Base-by-base conservation (phyloP, 2,888 invertebrate genomes). In the Himalopsyche anomala region DNA sequence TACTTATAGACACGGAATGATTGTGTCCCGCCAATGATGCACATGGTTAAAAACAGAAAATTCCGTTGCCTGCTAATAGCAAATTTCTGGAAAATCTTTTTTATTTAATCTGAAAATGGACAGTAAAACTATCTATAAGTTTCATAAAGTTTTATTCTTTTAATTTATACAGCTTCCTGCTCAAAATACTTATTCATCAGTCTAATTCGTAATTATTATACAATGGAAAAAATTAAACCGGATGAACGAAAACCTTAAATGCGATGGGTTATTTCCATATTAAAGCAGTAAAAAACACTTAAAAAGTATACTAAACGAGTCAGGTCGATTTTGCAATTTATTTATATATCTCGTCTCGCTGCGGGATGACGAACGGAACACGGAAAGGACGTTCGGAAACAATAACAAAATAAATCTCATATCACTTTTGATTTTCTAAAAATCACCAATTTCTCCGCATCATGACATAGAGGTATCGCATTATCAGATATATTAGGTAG, bases 401-500 rank as follows among this genome's bases (percentile, higher is more conserved):
- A 69, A 69, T 69, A 69, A 69, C 74, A 74, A 74, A 74, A 74
- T 74, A 74, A 74, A 74, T 74, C 74, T 74, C 74, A 74, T 74
- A 74, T 74, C 74, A 74, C 74, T 74, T 74, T 74, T 74, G 82
- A 82, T 82, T 82, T 82, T 82, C 82, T 82, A 82, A 82, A 82
- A 82, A 82, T 82, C 82, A 74, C 74, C 74, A 36, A 74, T 74
- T 74, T 74, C 74, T 74, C 74, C 74, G 74, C 74, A 74, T 74
- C 74, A 74, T 74, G 74, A 74, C 74, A 36, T 74, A 74, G 74
- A 74, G 74, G 74, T 74, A 74, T 74, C 74, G 74, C 74, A 74
- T 74, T 74, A 74, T 74, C 74, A 74, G 74, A 74, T 74, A 74
- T 74, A 74, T 74, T 74, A 74, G 28, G 74, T 74, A 74, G 74